Conservation (phyloP, 2,888 invertebrate genomes). For the Spatulosminthurus flaviceps region DNA sequence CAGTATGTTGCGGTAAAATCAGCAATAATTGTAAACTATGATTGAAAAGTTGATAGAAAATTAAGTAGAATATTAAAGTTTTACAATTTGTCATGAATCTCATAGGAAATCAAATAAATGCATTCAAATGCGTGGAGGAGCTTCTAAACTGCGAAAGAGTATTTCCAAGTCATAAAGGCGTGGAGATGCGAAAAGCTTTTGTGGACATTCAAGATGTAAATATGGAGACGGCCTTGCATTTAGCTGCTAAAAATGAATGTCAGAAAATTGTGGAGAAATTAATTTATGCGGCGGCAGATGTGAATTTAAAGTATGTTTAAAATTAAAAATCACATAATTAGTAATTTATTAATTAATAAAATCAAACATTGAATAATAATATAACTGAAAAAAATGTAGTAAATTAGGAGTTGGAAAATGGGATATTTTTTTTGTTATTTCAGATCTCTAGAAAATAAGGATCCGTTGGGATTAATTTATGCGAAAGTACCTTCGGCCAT, state of each 20-base stretch:
- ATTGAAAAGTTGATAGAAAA: no score
- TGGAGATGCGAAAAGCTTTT: slow-evolving; percentile 1
- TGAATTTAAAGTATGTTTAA: slow-evolving; percentile 45
- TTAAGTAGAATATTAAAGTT: no score
- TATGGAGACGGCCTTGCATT: slow-evolving; percentile 37
- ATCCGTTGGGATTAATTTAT: slow-evolving; percentile 40
- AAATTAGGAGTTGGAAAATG: no score
- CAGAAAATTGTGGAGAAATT: slow-evolving; percentile 34
- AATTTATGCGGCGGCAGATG: slow-evolving; percentile 41
- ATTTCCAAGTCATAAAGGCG: background rate
- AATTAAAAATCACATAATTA: no score
- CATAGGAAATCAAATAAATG: slow-evolving; percentile 28
- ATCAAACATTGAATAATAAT: no score
- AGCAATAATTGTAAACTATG: background rate
- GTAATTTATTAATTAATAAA: background rate
- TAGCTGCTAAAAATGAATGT: slow-evolving; percentile 40
- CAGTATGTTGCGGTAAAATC: slow-evolving; percentile 32
- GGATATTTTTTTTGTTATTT: no score
- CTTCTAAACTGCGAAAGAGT: slow-evolving; percentile 21
- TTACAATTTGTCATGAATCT: background rate
- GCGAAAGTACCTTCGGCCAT: slow-evolving; percentile 29
- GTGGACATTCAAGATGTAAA: slow-evolving; percentile 40
- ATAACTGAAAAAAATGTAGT: no score
- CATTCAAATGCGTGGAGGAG: slow-evolving; percentile 22
- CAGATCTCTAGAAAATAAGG: slow-evolving; percentile 33